Conservation (phyloP, 92 coral and sea anemone species). For the Umimayanthus chanpuru region DNA sequence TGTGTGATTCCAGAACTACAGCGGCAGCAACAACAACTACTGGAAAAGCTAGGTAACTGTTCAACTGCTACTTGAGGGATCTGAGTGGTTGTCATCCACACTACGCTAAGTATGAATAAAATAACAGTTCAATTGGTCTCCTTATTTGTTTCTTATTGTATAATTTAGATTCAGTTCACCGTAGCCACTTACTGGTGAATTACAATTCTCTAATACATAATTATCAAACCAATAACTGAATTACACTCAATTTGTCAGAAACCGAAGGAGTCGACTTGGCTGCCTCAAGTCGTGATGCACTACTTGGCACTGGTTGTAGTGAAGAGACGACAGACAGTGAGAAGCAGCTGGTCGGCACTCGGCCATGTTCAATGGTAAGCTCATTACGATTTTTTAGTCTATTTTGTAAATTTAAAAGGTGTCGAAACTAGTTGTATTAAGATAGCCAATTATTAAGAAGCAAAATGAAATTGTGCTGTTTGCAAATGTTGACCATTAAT, state of each 20-base stretch:
- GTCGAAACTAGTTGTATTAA: background rate
- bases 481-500: background rate
- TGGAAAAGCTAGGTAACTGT: conserved; percentile 3
- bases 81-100: background rate
- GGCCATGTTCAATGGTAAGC: background rate
- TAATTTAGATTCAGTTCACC: background rate
- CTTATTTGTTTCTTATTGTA: background rate
- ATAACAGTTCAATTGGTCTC: background rate
- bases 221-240: background rate
- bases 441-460: background rate
- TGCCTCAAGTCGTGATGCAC: background rate
- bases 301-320: background rate
- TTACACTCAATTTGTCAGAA: background rate
- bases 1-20: conserved; percentile 2
- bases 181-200: background rate
- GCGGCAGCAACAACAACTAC: background rate
- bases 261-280: background rate
- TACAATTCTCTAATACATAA: background rate
- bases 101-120: background rate
- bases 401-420: background rate
- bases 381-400: background rate
- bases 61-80: background rate
- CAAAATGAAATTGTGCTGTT: background rate
- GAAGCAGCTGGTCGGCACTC: background rate
- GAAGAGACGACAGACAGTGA: background rate